Evolutionary conservation across 1,140 invertebrate species (phyloP).

Genomic region (Drosophila pachea): DNA sequence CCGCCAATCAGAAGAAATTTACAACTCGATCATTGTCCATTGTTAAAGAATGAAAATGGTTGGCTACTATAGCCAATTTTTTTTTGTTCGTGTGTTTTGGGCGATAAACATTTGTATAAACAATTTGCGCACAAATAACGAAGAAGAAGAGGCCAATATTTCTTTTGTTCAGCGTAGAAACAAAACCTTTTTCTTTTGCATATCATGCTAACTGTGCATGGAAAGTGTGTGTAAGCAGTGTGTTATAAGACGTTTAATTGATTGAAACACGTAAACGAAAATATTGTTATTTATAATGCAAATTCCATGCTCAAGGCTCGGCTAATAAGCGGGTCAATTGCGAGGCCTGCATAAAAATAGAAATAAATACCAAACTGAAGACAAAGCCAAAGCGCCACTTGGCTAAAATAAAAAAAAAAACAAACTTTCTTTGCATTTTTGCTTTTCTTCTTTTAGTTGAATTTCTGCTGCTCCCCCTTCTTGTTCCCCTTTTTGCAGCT

Average conservation of each 20-base stretch:
- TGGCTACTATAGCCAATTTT: constrained; percentile 31
- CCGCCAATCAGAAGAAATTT: constrained; percentile 6
- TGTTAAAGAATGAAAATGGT: constrained; percentile 38
- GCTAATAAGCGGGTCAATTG: constrained; percentile 71
- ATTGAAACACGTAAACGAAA: constrained; percentile 46
- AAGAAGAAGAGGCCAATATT: constrained; percentile 3
- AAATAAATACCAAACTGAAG: constrained; percentile 14
- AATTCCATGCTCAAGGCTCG: constrained; percentile 47
- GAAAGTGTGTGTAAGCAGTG: constrained; percentile 21
- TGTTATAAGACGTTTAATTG: constrained; percentile 50
- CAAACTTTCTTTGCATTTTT: constrained; percentile 71
- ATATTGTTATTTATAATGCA: constrained; percentile 44
- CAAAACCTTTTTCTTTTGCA: not conserved
- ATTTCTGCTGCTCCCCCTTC: not conserved
- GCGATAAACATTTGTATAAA: constrained; percentile 53
- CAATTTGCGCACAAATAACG: constrained; percentile 59
- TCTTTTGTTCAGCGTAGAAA: constrained; percentile 16
- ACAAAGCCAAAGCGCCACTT: constrained; percentile 48
- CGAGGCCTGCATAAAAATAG: constrained; percentile 41
- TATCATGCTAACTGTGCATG: constrained; percentile 11
- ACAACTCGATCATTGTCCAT: constrained; percentile 44
- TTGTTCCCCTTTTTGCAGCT: not conserved
- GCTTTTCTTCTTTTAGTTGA: constrained; percentile 5
- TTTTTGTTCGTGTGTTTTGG: constrained; percentile 8
- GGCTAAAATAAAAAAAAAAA: constrained; percentile 32